Evolutionary conservation across 2,113 vertebrate species (phyloP).

Genomic region (Perca fluviatilis): DNA sequence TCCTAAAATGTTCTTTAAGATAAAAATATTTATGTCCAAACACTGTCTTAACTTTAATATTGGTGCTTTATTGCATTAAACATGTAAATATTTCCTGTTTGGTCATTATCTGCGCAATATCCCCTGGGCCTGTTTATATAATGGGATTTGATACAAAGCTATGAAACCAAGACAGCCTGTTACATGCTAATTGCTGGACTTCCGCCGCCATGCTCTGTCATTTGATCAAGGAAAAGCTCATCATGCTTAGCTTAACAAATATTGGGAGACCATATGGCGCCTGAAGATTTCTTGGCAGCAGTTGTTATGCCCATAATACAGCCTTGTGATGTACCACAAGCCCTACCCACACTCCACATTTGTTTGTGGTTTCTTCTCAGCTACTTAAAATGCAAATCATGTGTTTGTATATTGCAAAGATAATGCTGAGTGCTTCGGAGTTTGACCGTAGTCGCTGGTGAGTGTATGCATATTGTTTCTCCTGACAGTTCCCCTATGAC

Average conservation of each 20-base stretch:
- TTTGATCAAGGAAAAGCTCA: slow-evolving; percentile 72
- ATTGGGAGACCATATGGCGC: slow-evolving; percentile 61
- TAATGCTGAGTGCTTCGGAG: slow-evolving; percentile 39
- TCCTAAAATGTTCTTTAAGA: neutral
- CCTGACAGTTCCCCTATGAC: slow-evolving; percentile 36
- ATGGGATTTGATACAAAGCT: slow-evolving; percentile 64
- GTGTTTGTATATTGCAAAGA: slow-evolving; percentile 49
- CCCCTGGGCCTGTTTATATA: slow-evolving; percentile 60
- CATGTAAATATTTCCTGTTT: neutral
- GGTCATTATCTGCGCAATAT: slow-evolving; percentile 52
- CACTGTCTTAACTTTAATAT: neutral
- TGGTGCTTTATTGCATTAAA: neutral
- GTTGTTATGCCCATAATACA: slow-evolving; percentile 35
- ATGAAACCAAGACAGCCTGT: slow-evolving; percentile 55
- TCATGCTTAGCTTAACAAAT: slow-evolving; percentile 71
- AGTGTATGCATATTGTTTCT: slow-evolving; percentile 34
- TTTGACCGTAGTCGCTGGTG: slow-evolving; percentile 38
- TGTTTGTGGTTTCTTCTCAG: slow-evolving; percentile 51
- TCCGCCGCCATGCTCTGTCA: slow-evolving; percentile 51
- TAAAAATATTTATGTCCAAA: neutral
- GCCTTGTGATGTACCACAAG: slow-evolving; percentile 41
- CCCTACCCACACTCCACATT: slow-evolving; percentile 41
- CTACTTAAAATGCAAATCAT: slow-evolving; percentile 76
- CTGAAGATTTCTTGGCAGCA: slow-evolving; percentile 58
- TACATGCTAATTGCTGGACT: slow-evolving; percentile 55